Evolutionary conservation across 53 echinoderm and acorn worm species (phyloP), one percentile per base, ranked within the genome.

Genomic region (Crossaster papposus): DNA sequence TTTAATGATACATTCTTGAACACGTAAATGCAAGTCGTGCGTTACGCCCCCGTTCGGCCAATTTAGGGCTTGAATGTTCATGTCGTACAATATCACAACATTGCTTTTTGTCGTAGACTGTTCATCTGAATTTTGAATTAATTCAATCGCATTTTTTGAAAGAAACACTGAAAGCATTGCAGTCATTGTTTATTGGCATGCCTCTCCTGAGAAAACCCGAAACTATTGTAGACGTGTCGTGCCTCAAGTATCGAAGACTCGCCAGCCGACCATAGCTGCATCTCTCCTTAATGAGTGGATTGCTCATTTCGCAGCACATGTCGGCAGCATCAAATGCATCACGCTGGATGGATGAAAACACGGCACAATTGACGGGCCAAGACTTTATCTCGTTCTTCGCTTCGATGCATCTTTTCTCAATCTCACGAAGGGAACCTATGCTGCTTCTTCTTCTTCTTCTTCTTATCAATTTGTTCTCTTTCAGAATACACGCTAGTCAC

Each of bases 381-480:
- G 83, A 83, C 83, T 72, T 85, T 85, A 85, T 73, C 85, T 85
- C 58, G 44, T 28, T 51, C 35, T 32, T 73, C 85, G 85, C 85
- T 85, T 72, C 74, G 29, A 52, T 85, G 65, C 73, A 85, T 65
- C 51, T 31, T 72, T 83, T 72, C 20, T 73, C 76, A 18, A 18
- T 20, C 76, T 76, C 24, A 76, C 24, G 23, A 76, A 14, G 71
- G 12, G 36, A 81, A 64, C 17, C 54, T 30, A 81, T 71, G 50
- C 51, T 83, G n/a, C n/a, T n/a, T n/a, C n/a, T n/a, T n/a, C n/a
- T n/a, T n/a, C n/a, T n/a, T n/a, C n/a, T n/a, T n/a, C n/a, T 83
- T 70, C 70, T 83, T 83, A 83, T 83, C 83, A 53, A 28, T 85
- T 72, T 72, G 54, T 85, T 53, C 85, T 85, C 74, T 85, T 85